Conservation (phyloP, 2,888 invertebrate genomes). For the Rhaphigaster nebulosa region DNA sequence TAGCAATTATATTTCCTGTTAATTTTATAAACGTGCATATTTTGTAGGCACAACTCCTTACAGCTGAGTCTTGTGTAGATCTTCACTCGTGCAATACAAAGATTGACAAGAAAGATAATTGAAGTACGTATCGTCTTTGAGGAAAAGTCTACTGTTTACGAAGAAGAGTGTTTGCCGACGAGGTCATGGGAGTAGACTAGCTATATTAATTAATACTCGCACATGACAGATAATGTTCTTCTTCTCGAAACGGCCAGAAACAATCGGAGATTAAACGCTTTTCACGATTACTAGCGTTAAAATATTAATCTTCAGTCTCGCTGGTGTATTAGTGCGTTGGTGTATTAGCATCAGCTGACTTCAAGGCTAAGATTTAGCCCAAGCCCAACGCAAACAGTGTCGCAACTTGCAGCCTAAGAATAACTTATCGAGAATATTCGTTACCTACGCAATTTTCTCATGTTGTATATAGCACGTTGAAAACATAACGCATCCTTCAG, state of each 20-base stretch:
- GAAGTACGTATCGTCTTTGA: background rate
- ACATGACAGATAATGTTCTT: background rate
- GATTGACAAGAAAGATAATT: background rate
- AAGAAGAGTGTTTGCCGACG: background rate
- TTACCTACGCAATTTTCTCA: no score
- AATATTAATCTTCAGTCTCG: background rate
- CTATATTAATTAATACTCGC: no score
- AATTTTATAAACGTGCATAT: no score
- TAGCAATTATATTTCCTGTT: no score
- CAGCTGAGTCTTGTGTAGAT: no score
- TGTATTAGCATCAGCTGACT: background rate
- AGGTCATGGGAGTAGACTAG: background rate
- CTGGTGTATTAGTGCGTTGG: no score
- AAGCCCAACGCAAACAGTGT: background rate
- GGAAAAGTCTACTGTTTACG: background rate
- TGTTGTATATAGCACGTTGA: no score
- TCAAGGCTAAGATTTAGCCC: background rate
- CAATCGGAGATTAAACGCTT: background rate
- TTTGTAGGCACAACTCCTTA: no score
- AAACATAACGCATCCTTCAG: no score
- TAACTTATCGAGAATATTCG: no score
- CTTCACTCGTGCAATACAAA: no score
- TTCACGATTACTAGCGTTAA: background rate
- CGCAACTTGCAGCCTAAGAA: background rate
- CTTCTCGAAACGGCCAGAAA: background rate